These are phyloP conservation scores for Daphoenositta chrysoptera DNA, from an alignment of 2,113 vertebrate genomes.

Conservation along the genomic window DNA sequence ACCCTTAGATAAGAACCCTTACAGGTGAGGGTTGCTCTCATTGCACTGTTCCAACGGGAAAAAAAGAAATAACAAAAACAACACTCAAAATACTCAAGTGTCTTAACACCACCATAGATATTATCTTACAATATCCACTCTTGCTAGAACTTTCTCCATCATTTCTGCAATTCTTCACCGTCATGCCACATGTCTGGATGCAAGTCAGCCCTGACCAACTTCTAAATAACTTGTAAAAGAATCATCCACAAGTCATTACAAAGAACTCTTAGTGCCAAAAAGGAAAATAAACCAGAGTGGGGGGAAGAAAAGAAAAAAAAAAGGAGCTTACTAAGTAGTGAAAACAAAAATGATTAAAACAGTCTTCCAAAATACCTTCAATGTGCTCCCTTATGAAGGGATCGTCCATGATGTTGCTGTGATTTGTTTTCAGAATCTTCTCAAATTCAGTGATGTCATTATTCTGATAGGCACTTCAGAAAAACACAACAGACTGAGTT, in stretches of 20 bases:
- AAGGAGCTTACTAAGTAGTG: not conserved
- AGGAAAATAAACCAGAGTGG: not conserved
- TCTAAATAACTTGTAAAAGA: not conserved
- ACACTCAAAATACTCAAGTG: not conserved
- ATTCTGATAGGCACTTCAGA: conserved; percentile 97
- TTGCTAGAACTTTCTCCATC: not conserved
- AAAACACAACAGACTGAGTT: not conserved
- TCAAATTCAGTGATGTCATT: conserved; percentile 99
- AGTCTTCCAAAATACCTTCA: conserved; percentile 81
- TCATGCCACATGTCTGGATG: not conserved
- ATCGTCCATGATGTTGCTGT: conserved; percentile 99
- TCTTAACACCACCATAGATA: not conserved
- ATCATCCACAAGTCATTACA: not conserved
- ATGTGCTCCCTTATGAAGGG: conserved; percentile 99
- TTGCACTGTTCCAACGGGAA: not conserved
- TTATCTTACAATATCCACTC: not conserved
- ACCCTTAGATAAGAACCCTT: too few species aligned
- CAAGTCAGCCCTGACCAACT: not conserved
- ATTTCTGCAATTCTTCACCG: not conserved
- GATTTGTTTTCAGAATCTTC: conserved; percentile 99
- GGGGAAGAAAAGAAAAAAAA: not conserved
- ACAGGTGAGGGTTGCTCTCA: not conserved
- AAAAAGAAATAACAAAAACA: not conserved
- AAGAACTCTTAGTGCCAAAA: not conserved
- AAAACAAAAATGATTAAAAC: not conserved